A percentile compares a stretch with the other conserved stretches of the same genome.
Evolutionary conservation across 2,797 vertebrate genomes (phyloP).

Genomic region (Betta splendens): DNA sequence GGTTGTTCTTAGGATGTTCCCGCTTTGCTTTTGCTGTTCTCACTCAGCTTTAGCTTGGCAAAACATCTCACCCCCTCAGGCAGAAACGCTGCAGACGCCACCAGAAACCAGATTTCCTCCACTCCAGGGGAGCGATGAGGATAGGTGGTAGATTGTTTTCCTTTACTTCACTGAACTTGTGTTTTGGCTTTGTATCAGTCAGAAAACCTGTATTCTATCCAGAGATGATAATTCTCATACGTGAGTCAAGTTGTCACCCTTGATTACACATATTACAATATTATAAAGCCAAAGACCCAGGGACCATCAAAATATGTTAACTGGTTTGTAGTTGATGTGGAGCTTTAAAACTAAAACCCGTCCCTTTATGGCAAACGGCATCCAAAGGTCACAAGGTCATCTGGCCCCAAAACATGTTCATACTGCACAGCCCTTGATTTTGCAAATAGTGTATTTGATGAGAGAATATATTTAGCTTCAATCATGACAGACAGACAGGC

Average conservation of each 20-base stretch:
- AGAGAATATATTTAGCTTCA: constrained; percentile 51
- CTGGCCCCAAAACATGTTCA: no score
- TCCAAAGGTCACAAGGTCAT: constrained; percentile 15
- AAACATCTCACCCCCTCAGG: constrained; percentile 35
- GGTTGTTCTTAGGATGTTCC: constrained; percentile 32
- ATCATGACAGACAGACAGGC: constrained; percentile 35
- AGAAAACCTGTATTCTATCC: constrained; percentile 45
- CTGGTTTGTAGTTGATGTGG: no score
- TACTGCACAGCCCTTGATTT: no score
- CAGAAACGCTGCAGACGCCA: constrained; percentile 41
- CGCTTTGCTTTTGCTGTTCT: constrained; percentile 32
- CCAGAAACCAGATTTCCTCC: constrained; percentile 41
- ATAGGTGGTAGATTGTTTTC: constrained; percentile 44
- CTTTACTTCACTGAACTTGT: constrained; percentile 41
- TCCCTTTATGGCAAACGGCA: no score
- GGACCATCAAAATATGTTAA: no score
- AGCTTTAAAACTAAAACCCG: no score
- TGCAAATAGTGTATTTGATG: constrained; percentile 26
- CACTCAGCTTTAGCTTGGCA: constrained; percentile 41
- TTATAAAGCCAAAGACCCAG: no score
- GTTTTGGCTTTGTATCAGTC: constrained; percentile 40
- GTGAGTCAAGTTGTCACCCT: constrained; percentile 32
- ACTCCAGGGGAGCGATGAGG: constrained; percentile 33
- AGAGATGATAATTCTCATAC: constrained; percentile 29
- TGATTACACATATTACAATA: constrained; percentile 40